Conservation (phyloP, 2,797 vertebrate species). For the Bradypodion pumilum region DNA sequence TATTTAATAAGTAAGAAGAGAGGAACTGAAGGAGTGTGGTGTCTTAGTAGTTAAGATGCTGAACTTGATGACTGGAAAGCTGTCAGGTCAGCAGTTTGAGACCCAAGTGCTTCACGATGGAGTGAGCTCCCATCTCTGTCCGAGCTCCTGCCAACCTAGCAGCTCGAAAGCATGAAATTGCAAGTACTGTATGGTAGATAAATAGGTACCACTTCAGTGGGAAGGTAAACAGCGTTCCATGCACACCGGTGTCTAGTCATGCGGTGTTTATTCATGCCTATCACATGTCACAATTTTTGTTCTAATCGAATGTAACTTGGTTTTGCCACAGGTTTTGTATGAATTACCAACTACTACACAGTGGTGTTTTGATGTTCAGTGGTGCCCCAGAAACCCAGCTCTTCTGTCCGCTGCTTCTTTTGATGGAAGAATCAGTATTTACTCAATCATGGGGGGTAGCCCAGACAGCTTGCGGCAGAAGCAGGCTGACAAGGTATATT, state of each 20-base stretch:
- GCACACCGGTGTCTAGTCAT: no score
- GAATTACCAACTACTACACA: conserved; percentile 92
- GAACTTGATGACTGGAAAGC: no score
- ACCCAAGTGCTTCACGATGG: no score
- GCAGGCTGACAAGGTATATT: conserved; percentile 87
- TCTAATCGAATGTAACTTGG: not conserved
- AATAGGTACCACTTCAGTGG: no score
- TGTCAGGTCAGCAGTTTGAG: no score
- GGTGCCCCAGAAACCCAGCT: conserved; percentile 95
- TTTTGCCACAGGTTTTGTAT: conserved; percentile 85
- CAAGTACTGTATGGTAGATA: no score
- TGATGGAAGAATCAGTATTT: conserved; percentile 89
- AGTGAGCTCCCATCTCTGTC: no score
- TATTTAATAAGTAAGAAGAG: not conserved
- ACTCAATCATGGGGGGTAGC: conserved; percentile 96
- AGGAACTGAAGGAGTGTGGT: no score
- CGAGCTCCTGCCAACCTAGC: no score
- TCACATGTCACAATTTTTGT: not conserved
- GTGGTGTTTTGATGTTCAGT: conserved; percentile 99
- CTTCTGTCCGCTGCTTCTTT: conserved; percentile 93
- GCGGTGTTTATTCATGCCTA: not conserved
- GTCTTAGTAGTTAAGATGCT: no score
- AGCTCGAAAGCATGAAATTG: no score
- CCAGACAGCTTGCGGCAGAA: conserved; percentile 83
- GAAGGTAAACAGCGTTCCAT: no score